Conservation (phyloP, 1,140 invertebrate genomes). For the Lepidurus couesii region DNA sequence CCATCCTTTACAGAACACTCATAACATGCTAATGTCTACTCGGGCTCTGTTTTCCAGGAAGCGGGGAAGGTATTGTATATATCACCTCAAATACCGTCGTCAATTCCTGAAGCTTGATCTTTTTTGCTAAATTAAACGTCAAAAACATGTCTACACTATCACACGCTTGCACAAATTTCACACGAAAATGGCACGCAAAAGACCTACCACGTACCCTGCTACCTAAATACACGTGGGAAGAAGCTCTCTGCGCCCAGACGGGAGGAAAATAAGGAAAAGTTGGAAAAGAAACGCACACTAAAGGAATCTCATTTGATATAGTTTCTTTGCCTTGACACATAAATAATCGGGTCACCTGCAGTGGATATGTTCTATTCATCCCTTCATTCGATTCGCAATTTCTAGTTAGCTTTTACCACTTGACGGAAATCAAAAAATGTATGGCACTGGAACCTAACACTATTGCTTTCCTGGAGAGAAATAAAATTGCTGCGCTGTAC, state of each 20-base stretch:
- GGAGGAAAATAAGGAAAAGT: too few species aligned
- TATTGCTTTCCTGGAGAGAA: background rate
- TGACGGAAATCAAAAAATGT: background rate
- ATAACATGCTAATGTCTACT: slow-evolving; percentile 13
- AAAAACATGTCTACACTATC: background rate
- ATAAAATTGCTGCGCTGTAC: background rate
- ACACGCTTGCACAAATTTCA: background rate
- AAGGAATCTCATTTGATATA: too few species aligned
- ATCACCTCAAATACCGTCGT: background rate
- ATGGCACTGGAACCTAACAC: background rate
- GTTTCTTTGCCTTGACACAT: too few species aligned
- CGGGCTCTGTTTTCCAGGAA: background rate
- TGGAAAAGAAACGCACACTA: too few species aligned
- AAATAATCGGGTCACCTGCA: too few species aligned
- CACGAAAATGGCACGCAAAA: background rate
- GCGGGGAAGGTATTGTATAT: background rate
- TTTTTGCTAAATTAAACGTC: slow-evolving; percentile 6
- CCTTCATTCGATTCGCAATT: too few species aligned
- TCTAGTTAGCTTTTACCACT: too few species aligned
- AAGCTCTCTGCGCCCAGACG: too few species aligned
- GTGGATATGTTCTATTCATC: too few species aligned
- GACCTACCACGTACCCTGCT: background rate
- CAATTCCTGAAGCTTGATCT: background rate
- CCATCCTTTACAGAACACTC: background rate
- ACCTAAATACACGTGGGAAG: background rate